phyloP scores from a whole-genome alignment of 2,888 invertebrate species.

The Schrankia costaestrigalis region DNA sequence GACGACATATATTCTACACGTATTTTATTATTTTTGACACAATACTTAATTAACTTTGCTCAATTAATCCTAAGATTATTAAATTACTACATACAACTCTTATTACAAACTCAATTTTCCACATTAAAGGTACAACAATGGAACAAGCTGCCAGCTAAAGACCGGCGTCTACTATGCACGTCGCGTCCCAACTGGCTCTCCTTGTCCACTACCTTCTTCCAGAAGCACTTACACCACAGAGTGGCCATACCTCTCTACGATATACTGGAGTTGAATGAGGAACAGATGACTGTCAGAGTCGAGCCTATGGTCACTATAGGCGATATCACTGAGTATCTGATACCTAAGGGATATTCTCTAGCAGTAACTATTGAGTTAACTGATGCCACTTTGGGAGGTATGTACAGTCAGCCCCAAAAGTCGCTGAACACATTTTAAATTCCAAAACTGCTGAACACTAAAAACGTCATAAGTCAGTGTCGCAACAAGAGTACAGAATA shows the following conservation, averaged over 20 bases:
- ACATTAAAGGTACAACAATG: constrained; percentile 69
- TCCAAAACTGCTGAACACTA: too few species aligned
- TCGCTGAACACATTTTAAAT: not conserved
- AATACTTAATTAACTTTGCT: too few species aligned
- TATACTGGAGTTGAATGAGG: constrained; percentile 80
- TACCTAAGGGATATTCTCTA: constrained; percentile 83
- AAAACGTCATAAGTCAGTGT: too few species aligned
- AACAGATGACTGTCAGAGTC: constrained; percentile 80
- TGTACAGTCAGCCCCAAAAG: not conserved
- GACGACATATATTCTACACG: too few species aligned
- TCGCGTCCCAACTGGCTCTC: constrained; percentile 86
- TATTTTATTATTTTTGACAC: too few species aligned
- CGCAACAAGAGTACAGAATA: too few species aligned
- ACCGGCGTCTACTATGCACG: constrained; percentile 82
- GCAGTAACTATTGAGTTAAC: constrained; percentile 85
- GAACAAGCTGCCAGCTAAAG: constrained; percentile 65
- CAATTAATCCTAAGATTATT: too few species aligned
- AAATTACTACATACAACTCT: too few species aligned
- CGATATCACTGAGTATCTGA: constrained; percentile 82
- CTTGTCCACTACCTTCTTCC: constrained; percentile 84
- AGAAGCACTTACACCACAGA: constrained; percentile 82
- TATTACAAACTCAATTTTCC: not conserved
- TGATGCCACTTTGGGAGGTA: constrained; percentile 85
- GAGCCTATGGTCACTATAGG: constrained; percentile 86
- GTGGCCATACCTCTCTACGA: constrained; percentile 83